Percentiles rank a stretch among this genome's conserved stretches.
Conservation (phyloP, 2,113 vertebrate species). For the Geococcyx californianus region DNA sequence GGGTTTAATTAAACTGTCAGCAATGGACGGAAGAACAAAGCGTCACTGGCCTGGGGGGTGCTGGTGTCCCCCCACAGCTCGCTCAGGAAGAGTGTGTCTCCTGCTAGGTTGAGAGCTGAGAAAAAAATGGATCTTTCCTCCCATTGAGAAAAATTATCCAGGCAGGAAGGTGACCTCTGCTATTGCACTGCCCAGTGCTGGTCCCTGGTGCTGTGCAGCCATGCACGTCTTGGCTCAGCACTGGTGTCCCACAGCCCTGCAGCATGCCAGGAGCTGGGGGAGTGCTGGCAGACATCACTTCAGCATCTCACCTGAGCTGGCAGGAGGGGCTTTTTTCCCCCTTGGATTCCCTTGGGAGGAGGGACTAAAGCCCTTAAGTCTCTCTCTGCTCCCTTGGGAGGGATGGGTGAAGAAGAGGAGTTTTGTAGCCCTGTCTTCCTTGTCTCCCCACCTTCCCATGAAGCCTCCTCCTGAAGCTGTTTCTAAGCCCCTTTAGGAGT, state of each 20-base stretch:
- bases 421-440: neutral
- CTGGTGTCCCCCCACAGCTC: neutral
- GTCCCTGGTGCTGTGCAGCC: fast-evolving
- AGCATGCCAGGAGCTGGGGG: fast-evolving
- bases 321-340: neutral
- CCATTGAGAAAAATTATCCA: neutral
- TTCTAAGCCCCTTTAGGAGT: neutral
- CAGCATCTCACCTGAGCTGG: neutral
- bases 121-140: conserved; percentile 54
- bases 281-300: neutral
- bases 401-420: neutral
- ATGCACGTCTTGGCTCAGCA: neutral
- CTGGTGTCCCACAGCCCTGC: fast-evolving
- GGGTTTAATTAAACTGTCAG: conserved; percentile 77
- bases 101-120: conserved; percentile 34
- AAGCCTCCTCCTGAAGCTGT: neutral
- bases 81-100: conserved; percentile 2
- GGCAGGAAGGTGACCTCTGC: conserved; percentile 44
- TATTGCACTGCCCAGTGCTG: neutral
- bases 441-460: neutral
- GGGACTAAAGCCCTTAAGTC: neutral
- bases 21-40: conserved; percentile 65
- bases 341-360: neutral
- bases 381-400: neutral
- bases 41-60: neutral